These are phyloP conservation scores for Neosilurus mollespiculum DNA, from an alignment of 2,797 vertebrate genomes.

Conservation along the genomic window DNA sequence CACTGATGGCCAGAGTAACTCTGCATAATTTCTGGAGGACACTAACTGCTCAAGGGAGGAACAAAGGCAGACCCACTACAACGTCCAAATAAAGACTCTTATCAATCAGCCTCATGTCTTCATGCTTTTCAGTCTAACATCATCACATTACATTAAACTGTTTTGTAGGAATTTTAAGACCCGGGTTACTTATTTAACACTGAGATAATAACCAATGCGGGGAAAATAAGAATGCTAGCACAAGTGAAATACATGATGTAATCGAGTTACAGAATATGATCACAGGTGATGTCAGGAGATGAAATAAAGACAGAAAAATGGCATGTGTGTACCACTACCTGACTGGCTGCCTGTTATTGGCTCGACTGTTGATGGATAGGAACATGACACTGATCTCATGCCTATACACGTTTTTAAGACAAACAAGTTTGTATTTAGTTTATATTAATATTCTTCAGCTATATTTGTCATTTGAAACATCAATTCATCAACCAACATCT, in stretches of 20 bases:
- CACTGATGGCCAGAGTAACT: constrained; percentile 86
- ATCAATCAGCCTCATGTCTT: neutral
- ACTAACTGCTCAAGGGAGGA: constrained; percentile 60
- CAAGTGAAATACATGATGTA: neutral
- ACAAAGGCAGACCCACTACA: constrained; percentile 34
- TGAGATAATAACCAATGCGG: neutral
- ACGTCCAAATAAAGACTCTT: constrained; percentile 38
- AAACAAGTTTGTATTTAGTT: neutral
- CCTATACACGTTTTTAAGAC: neutral
- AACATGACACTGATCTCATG: neutral
- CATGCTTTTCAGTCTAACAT: neutral
- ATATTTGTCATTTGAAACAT: neutral
- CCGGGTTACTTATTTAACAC: neutral
- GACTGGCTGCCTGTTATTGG: neutral
- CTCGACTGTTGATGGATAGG: neutral
- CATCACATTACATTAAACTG: neutral
- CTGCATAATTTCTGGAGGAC: constrained; percentile 75
- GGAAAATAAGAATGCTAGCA: neutral
- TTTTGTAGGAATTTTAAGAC: neutral
- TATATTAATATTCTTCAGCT: neutral
- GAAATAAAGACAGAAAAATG: neutral
- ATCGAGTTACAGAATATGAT: neutral
- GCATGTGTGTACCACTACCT: neutral
- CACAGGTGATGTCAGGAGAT: neutral
- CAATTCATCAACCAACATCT: neutral